Percentiles rank a stretch among this genome's conserved stretches.
Evolutionary conservation across 2,113 vertebrate genomes (phyloP).

Genomic region (Chamaetylas fuelleborni): DNA sequence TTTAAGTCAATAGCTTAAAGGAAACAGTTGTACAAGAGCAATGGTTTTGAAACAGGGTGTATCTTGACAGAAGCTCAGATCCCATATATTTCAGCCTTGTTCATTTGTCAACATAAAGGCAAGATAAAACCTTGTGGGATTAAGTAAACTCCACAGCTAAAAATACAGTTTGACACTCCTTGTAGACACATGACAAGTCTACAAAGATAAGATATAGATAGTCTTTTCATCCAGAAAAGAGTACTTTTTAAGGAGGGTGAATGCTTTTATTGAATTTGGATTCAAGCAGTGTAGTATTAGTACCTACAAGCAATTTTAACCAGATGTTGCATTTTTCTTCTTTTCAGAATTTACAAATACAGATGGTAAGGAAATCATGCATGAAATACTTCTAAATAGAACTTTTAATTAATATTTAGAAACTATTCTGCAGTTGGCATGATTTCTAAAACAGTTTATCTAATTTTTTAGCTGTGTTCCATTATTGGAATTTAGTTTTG

Average conservation of each 20-base stretch:
- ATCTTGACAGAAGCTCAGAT: constrained; percentile 68
- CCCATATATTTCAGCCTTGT: constrained; percentile 62
- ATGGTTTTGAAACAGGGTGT: constrained; percentile 53
- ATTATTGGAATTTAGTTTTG: neutral
- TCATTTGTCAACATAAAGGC: constrained; percentile 84
- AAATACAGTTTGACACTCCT: constrained; percentile 77
- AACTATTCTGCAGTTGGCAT: neutral
- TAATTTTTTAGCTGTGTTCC: neutral
- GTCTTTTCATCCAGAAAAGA: constrained; percentile 70
- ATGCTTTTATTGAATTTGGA: constrained; percentile 30
- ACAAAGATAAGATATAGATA: constrained; percentile 72
- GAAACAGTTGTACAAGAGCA: constrained; percentile 56
- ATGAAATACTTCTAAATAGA: constrained; percentile 26
- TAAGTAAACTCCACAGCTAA: constrained; percentile 73
- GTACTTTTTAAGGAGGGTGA: constrained; percentile 44
- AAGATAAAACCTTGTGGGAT: constrained; percentile 73
- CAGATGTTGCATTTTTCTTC: constrained; percentile 43
- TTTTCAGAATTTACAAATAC: neutral
- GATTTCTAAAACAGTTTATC: neutral
- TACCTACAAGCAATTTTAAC: constrained; percentile 49
- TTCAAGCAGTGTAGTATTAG: constrained; percentile 24
- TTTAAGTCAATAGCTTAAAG: constrained; percentile 57
- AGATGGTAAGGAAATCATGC: constrained; percentile 15
- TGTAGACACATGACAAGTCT: constrained; percentile 75
- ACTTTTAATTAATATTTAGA: constrained; percentile 37